Conservation (phyloP, 2,888 invertebrate species). For the Cyaniris semiargus region DNA sequence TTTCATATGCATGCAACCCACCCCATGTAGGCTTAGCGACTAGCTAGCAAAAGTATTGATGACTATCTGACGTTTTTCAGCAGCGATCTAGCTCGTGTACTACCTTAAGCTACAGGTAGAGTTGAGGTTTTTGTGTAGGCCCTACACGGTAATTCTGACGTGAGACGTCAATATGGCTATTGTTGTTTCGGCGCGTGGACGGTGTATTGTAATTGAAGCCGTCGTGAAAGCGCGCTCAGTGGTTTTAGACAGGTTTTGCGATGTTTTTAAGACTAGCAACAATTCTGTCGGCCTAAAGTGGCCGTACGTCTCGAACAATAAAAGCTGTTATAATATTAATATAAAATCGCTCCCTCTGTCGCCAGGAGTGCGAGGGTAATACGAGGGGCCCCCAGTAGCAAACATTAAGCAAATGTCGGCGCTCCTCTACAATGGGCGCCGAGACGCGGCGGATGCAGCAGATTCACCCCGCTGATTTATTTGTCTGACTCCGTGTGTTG, state of each 20-base stretch:
- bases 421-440: constrained; percentile 56
- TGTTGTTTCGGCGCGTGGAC: neutral
- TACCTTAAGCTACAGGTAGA: neutral
- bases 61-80: neutral
- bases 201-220: constrained; percentile 8
- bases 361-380: constrained; percentile 46
- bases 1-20: neutral
- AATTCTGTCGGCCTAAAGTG: neutral
- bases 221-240: neutral
- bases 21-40: neutral
- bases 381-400: constrained; percentile 43
- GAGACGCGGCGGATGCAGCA: constrained; percentile 72
- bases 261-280: neutral
- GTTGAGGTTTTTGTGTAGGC: neutral
- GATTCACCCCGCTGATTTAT: constrained; percentile 76
- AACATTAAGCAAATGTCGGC: constrained; percentile 58
- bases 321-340: constrained; percentile 27
- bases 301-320: constrained; percentile 18
- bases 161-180: constrained; percentile 16
- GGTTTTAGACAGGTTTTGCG: neutral
- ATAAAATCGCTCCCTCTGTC: constrained; percentile 39
- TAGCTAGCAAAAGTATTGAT: neutral
- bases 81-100: neutral
- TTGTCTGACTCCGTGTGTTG: constrained; percentile 69
- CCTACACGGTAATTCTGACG: neutral